Evolutionary conservation across 2,113 vertebrate genomes (phyloP), one percentile per base, ranked within the genome.

Genomic region (Gymnobelideus leadbeateri): DNA sequence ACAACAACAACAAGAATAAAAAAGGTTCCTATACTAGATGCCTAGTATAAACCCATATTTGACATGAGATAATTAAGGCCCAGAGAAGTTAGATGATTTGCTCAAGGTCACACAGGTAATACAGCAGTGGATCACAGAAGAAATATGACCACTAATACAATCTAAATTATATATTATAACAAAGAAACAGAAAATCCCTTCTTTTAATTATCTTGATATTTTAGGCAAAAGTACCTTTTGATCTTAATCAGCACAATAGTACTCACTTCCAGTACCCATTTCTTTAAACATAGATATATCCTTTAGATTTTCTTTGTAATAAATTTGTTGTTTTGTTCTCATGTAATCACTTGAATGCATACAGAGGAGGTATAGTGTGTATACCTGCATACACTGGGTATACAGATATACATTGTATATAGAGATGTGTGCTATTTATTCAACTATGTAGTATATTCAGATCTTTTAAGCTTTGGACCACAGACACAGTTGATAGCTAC

Each of bases 141-240:
- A 77, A 77, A 77, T 77, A 28, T 5, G n/a, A n/a, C 1, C 14
- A 77, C 12, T 37, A n/a, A 31, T 26, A 2, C 49, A 61, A 46
- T 84, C 46, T 51, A 43, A 92, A 51, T 52, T 37, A 14, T 51
- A 28, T 51, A 51, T 51, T 51, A 51, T 54, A 54, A 54, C 6
- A 54, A 54, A 25, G 53, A 25, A 37, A 23, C n/a, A 31, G 51
- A 77, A 23, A 21, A 77, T 24, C 9, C 14, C 89, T 61, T 90
- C 10, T 24, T 57, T 95, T 49, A 90, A 31, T 94, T 3, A 95
- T 46, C 14, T 96, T 37, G 25, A 8, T 54, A 89, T 95, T 91
- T 93, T 92, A 95, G 31, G 12, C 28, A 95, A 95, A 51, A 89
- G 89, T 54, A 49, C 52, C 26, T 90, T 95, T 95, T 90, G 24